Conservation (phyloP, 2,888 invertebrate species). For the Volucella inanis region DNA sequence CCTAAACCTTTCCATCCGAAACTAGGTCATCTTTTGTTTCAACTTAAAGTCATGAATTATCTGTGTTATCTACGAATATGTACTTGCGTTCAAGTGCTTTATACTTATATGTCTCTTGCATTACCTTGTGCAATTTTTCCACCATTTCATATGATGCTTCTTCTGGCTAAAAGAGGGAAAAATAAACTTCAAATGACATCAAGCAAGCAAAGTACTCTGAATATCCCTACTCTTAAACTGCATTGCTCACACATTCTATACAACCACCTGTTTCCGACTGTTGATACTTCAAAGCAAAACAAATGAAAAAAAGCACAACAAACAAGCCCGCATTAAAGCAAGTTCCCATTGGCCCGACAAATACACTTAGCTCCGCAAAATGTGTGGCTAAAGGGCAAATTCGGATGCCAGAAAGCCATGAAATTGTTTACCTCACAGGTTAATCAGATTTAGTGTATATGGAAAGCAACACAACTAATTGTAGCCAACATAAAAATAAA, state of each 20-base stretch:
- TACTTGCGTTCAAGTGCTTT: too few species aligned
- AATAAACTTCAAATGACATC: constrained; percentile 12
- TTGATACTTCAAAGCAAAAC: constrained; percentile 5
- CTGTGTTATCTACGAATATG: too few species aligned
- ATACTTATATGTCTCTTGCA: too few species aligned
- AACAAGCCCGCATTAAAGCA: constrained; percentile 27
- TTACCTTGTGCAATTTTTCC: neutral
- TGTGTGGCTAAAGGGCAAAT: constrained; percentile 15
- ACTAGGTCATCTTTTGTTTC: too few species aligned
- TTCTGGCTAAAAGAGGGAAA: neutral
- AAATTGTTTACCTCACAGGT: constrained; percentile 59
- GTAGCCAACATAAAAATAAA: neutral
- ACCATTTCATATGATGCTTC: neutral
- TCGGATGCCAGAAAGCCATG: constrained; percentile 49
- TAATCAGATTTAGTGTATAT: constrained; percentile 66
- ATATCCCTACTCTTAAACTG: constrained; percentile 24
- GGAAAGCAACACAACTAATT: constrained; percentile 35
- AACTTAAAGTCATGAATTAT: too few species aligned
- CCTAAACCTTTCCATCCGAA: too few species aligned
- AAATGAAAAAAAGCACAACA: constrained; percentile 7
- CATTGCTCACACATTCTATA: constrained; percentile 39
- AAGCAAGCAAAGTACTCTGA: constrained; percentile 17
- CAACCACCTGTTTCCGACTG: constrained; percentile 24
- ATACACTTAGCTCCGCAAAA: constrained; percentile 28
- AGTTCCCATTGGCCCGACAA: neutral